Base-by-base conservation (phyloP, 2,888 invertebrate species). In the Melangyna quadrimaculata region DNA sequence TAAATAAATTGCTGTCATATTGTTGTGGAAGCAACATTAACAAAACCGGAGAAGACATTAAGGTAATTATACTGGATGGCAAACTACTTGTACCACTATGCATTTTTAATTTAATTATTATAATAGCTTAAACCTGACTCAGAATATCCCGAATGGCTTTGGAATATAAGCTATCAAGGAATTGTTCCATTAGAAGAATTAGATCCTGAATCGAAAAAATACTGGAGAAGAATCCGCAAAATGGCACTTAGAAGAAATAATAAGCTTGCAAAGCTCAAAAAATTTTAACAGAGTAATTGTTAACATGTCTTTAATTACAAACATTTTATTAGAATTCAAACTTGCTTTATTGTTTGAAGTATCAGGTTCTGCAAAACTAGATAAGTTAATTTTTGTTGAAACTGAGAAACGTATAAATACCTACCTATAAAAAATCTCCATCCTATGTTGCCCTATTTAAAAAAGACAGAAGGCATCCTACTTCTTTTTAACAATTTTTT, bases 121-220 rank as follows among this genome's bases (percentile, higher is more conserved):
- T 71, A 88, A 37, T 65, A 93, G 92, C 80, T 95, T 19, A 95
- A 95, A 90, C 94, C 95, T 0, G 96, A 97, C 89, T 93, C 93
- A 24, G 97, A 98, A 90, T 99, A 99, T 92, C 99, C 98, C 0
- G 95, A 95, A 1, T 99, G 98, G 98, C 92, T 99, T 80, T 98
- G 98, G 98, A 93, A 89, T 3, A 90, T 98, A 14, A 92, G 94
- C 88, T 94, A 94, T 17, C 96, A 95, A 3, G 91, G 93, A 6
- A 93, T 95, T 6, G 93, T 94, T 6, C 93, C 94, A 0, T 90
- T 98, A 1, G 94, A 95, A 75, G 96, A 96, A 89, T 90, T 98
- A 79, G 97, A 97, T 91, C 96, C 96, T 4, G 93, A 94, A 89
- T 94, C 95, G 10, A 95, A 96, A 91, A 93, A 94, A 89, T 99